Conservation (phyloP, 2,888 invertebrate species). For the Eupithecia centaureata region DNA sequence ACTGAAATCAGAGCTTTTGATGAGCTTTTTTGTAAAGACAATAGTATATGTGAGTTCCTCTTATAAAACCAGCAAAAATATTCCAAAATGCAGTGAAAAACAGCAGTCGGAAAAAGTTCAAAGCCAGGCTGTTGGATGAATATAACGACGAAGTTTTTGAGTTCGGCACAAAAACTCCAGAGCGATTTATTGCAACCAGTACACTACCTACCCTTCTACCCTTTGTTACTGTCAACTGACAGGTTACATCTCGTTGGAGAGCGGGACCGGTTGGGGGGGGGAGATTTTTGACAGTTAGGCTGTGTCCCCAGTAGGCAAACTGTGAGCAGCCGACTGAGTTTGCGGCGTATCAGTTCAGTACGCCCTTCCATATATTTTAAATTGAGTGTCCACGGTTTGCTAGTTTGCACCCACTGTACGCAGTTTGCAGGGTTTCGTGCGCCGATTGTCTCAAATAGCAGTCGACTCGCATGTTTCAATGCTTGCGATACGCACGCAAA, state of each 20-base stretch:
- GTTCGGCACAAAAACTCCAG: background rate
- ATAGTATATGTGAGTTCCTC: background rate
- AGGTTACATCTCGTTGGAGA: background rate
- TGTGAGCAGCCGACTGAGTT: no score
- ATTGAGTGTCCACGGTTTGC: no score
- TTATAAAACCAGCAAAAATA: background rate
- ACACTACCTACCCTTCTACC: background rate
- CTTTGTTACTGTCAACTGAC: background rate
- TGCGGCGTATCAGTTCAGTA: no score
- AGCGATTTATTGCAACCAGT: background rate
- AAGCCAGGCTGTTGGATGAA: background rate
- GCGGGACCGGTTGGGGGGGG: no score
- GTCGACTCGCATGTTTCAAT: no score
- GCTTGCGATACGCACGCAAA: no score
- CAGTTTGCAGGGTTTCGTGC: no score
- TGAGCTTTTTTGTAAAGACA: background rate
- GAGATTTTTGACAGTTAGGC: background rate
- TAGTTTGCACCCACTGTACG: no score
- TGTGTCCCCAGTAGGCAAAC: no score
- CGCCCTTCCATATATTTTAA: no score
- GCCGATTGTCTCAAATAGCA: no score
- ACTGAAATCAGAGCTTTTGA: no score
- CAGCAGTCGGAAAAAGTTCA: background rate
- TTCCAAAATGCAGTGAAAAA: background rate
- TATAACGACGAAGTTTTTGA: constrained; percentile 1